Evolutionary conservation across 2,888 invertebrate species (phyloP), one percentile per base, ranked within the genome.

Genomic region (Tricholauxania praeusta): DNA sequence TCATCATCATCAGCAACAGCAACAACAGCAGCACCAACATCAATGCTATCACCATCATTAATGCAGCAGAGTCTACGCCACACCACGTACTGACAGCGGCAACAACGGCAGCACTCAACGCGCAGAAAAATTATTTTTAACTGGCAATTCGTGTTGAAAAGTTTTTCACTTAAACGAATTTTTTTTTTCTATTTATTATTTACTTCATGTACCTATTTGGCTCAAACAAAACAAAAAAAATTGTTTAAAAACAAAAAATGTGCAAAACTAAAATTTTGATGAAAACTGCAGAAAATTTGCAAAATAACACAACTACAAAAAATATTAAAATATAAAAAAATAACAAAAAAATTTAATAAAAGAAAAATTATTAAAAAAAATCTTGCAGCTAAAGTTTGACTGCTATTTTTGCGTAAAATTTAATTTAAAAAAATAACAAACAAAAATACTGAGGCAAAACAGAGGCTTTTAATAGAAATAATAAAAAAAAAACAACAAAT

Each of bases 111-210:
- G 12, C 19, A 28, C 39, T 39, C 39, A 39, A 32, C 48, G 17
- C 48, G 19, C 48, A 19, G n/a, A 63, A 66, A 64, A 67, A 67
- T 67, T 67, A 67, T 67, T 67, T 66, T 67, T 67, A 67, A 67
- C 67, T 55, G 55, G 67, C 55, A 55, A 57, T 47, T 67, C 67
- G 67, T 67, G 67, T 67, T 57, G 55, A 47, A 67, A 67, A 67
- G 19, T 67, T 67, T 67, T 67, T 67, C 67, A 67, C 67, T 67
- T 55, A 47, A 67, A 39, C 47, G 12, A 22, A 22, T 17, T 57
- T 57, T 17, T 28, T 57, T 57, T 57, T 28, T 28, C n/a, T 17
- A 22, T 53, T 53, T n/a, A 8, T 53, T n/a, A 19, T 17, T 53
- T 53, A 17, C 19, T 53, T 53, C 53, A 10, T 39, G 39, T 39